phyloP scores from a whole-genome alignment of 2,797 vertebrate genomes.

The Poeciliopsis gracilis region DNA sequence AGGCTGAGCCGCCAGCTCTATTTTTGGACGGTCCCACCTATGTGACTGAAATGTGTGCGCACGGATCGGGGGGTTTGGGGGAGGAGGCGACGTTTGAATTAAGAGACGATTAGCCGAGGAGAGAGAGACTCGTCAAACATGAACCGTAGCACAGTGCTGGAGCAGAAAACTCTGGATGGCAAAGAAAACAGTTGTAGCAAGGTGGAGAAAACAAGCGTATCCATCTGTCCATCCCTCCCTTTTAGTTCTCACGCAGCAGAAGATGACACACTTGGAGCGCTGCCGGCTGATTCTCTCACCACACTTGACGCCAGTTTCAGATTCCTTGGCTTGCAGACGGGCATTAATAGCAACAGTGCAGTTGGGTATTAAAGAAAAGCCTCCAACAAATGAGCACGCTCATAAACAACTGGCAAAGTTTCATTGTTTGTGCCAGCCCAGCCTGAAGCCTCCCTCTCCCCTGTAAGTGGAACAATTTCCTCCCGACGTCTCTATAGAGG shows the following conservation, averaged over 20 bases:
- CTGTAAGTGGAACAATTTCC: constrained; percentile 49
- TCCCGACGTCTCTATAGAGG: constrained; percentile 37
- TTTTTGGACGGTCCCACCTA: constrained; percentile 66
- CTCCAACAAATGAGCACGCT: constrained; percentile 69
- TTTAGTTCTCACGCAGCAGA: constrained; percentile 59
- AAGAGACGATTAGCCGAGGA: constrained; percentile 60
- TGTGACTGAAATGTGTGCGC: constrained; percentile 63
- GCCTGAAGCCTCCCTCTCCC: constrained; percentile 41
- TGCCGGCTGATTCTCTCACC: constrained; percentile 54
- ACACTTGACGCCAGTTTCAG: constrained; percentile 55
- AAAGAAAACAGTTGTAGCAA: constrained; percentile 65
- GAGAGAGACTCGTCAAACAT: constrained; percentile 49
- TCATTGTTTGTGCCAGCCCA: constrained; percentile 42
- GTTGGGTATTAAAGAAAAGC: constrained; percentile 65
- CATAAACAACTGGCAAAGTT: constrained; percentile 58
- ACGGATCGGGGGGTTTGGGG: constrained; percentile 14
- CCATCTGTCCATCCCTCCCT: constrained; percentile 47
- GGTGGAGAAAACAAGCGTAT: constrained; percentile 70
- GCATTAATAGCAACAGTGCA: constrained; percentile 63
- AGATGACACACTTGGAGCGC: constrained; percentile 70
- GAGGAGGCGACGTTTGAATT: constrained; percentile 57
- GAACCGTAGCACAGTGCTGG: constrained; percentile 43
- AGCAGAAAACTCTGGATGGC: constrained; percentile 63
- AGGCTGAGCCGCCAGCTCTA: constrained; percentile 58
- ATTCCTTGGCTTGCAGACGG: constrained; percentile 62